Evolutionary conservation across 1,140 invertebrate species (phyloP), one percentile per base, ranked within the genome.

Genomic region (Diprion similis): DNA sequence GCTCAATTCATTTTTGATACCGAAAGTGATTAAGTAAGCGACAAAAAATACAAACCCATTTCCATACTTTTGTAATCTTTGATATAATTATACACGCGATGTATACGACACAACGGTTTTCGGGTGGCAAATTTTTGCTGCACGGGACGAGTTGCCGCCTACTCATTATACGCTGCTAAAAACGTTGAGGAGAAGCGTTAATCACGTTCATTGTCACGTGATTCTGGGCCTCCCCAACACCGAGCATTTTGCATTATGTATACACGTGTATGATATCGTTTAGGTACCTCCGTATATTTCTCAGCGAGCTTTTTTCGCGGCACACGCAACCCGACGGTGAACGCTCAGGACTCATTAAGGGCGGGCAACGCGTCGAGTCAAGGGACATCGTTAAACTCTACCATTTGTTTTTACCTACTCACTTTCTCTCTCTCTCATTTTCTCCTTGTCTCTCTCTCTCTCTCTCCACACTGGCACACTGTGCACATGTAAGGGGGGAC

Each of bases 391-490:
- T 59, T 59, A 59, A 59, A 59, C 11, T 59, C 9, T 59, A 59
- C 51, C 51, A 59, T 59, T 59, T 59, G 51, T 59, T 59, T 59
- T 59, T 59, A 59, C 51, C n/a, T 59, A 15, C 51, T 37, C 24
- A 3, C 24, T 37, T 37, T 6, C 6, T 37, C 24, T 37, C 24
- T 37, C 24, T 37, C 24, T 37, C 24, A 3, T 37, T 37, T 6
- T 37, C 24, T 37, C 24, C 6, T 6, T 37, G 1, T 37, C 24
- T 37, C 24, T 37, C 24, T 6, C 6, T 37, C 2, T 37, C 24
- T 37, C 24, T 37, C 2, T 37, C 24, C 24, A 37, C 24, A 37
- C 24, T 37, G 24, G 24, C 24, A 37, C 24, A 37, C 24, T 3
- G 2, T 6, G 24, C 6, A 6, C 24, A 37, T 37, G 24, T 37